phyloP scores from a whole-genome alignment of 2,888 invertebrate species.

The Galerucella calmariensis region DNA sequence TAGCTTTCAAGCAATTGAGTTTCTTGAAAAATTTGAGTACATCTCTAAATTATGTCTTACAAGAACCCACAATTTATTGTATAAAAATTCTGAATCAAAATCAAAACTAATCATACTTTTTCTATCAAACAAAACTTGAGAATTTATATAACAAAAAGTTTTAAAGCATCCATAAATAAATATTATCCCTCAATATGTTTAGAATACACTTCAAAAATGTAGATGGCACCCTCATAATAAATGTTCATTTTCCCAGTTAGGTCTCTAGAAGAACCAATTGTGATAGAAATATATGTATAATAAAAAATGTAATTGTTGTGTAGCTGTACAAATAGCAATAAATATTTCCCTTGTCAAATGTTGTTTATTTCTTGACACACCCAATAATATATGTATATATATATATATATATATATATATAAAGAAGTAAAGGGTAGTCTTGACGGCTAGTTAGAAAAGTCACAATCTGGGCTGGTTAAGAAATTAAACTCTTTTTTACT shows the following conservation, averaged over 20 bases:
- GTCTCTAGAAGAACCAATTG: conserved; percentile 39
- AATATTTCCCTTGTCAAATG: conserved; percentile 47
- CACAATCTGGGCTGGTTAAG: too few relatives aligned
- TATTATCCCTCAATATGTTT: conserved; percentile 21
- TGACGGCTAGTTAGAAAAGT: too few relatives aligned
- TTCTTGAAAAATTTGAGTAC: not conserved
- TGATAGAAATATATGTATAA: conserved; percentile 25
- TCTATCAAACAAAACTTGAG: not conserved
- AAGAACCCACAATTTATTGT: not conserved
- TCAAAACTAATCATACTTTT: not conserved
- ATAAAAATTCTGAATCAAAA: not conserved
- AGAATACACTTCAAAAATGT: conserved; percentile 29
- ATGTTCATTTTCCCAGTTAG: conserved; percentile 38
- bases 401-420: too few relatives aligned
- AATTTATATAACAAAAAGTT: not conserved
- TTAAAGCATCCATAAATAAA: not conserved
- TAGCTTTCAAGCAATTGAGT: too few relatives aligned
- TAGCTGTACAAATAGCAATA: conserved; percentile 56
- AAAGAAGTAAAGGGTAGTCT: too few relatives aligned
- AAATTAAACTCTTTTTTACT: too few relatives aligned
- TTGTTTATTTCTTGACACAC: not conserved
- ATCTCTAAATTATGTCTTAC: not conserved
- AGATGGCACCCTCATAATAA: conserved; percentile 27
- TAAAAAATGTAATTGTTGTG: conserved; percentile 50
- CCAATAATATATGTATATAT: too few relatives aligned